phyloP scores from a whole-genome alignment of 2,888 invertebrate genomes.

The Cephus nigrinus region DNA sequence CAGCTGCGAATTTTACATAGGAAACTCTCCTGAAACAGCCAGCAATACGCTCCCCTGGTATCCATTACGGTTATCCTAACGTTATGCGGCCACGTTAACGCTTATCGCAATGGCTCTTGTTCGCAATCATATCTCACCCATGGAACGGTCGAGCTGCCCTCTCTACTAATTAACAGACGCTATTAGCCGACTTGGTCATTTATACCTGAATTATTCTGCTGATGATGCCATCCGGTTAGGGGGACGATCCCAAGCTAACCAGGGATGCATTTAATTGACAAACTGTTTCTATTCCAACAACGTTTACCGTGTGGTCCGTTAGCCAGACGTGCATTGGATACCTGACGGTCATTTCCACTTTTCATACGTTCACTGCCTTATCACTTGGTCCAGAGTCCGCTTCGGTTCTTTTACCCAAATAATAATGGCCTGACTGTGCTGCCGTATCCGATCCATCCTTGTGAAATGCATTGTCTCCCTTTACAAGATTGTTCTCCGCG shows the following conservation, averaged over 20 bases:
- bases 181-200: constrained; percentile 49
- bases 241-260: background rate
- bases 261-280: background rate
- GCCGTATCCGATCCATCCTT: background rate
- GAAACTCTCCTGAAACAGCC: background rate
- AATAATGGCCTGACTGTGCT: background rate
- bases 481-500: background rate
- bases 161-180: constrained; percentile 48
- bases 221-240: constrained; percentile 6
- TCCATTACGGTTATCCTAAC: background rate
- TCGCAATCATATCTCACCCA: constrained; percentile 36
- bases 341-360: background rate
- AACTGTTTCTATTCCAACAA: background rate
- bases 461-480: background rate
- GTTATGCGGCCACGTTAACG: background rate
- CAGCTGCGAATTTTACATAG: background rate
- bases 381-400: background rate
- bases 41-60: background rate
- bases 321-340: background rate
- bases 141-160: constrained; percentile 23
- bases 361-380: background rate
- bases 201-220: constrained; percentile 49
- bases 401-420: background rate
- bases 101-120: background rate
- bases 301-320: background rate